A percentile compares a stretch with the other conserved stretches of the same genome.
phyloP scores from a whole-genome alignment of 2,888 invertebrate genomes.

The Neuroscelio doddi region DNA sequence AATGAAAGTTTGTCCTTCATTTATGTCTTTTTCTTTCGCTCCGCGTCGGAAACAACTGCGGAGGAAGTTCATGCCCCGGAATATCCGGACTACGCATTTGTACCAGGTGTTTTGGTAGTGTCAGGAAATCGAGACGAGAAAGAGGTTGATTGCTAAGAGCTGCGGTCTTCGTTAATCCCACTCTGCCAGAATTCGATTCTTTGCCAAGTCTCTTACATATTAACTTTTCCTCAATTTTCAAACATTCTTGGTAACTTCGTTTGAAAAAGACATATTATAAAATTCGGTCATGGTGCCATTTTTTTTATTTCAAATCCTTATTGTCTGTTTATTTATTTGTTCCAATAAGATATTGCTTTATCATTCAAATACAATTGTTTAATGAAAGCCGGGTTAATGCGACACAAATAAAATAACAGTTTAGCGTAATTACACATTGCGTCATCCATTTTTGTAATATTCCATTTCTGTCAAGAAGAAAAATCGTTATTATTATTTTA shows the following conservation, averaged over 20 bases:
- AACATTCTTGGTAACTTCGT: no score
- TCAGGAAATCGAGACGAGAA: conserved; percentile 16
- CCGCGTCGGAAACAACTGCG: conserved; percentile 21
- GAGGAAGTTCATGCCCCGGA: conserved; percentile 31
- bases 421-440: neutral
- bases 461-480: neutral
- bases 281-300: no score
- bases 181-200: no score
- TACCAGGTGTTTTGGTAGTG: conserved; percentile 34
- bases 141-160: neutral
- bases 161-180: neutral
- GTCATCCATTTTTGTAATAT: neutral
- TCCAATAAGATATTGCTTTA: no score
- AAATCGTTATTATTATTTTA: conserved; percentile 11
- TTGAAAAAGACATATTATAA: no score
- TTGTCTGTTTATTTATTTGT: no score
- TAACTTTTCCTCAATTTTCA: no score
- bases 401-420: no score
- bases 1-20: conserved; percentile 35
- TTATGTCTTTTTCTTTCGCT: conserved; percentile 29
- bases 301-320: no score
- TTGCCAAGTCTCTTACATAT: no score
- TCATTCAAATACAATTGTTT: no score
- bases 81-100: conserved; percentile 9
- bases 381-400: no score